These are phyloP conservation scores for Morinoia aosen DNA, from an alignment of 2,888 invertebrate genomes.

Conservation along the genomic window DNA sequence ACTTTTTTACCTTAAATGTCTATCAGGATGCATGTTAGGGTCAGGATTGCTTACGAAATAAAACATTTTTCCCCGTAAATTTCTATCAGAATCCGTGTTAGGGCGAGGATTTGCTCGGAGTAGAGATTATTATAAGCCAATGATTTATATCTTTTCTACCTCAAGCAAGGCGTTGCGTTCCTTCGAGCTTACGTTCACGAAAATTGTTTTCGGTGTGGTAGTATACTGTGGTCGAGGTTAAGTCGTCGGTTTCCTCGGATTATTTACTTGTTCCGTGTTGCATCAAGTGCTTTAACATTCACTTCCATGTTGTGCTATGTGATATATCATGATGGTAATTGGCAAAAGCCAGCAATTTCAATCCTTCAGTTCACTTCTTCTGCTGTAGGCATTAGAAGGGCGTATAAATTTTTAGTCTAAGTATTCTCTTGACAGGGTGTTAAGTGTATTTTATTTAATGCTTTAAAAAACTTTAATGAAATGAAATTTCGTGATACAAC, in stretches of 20 bases:
- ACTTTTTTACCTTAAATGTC: no score
- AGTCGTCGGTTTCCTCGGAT: no score
- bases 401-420: not conserved
- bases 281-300: not conserved
- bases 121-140: not conserved
- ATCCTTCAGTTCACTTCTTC: not conserved
- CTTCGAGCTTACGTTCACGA: not conserved
- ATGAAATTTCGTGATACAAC: not conserved
- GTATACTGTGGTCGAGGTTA: not conserved
- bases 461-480: not conserved
- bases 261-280: not conserved
- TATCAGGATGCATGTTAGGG: no score
- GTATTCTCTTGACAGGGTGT: not conserved
- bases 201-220: not conserved
- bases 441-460: not conserved
- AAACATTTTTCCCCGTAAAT: no score
- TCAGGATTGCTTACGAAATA: no score
- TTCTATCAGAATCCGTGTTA: no score
- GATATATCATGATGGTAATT: not conserved
- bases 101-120: no score
- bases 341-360: not conserved
- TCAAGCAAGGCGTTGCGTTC: not conserved
- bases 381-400: not conserved
- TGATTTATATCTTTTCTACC: not conserved
- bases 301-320: not conserved